Conservation (phyloP, 2,113 vertebrate species). For the Solea senegalensis region DNA sequence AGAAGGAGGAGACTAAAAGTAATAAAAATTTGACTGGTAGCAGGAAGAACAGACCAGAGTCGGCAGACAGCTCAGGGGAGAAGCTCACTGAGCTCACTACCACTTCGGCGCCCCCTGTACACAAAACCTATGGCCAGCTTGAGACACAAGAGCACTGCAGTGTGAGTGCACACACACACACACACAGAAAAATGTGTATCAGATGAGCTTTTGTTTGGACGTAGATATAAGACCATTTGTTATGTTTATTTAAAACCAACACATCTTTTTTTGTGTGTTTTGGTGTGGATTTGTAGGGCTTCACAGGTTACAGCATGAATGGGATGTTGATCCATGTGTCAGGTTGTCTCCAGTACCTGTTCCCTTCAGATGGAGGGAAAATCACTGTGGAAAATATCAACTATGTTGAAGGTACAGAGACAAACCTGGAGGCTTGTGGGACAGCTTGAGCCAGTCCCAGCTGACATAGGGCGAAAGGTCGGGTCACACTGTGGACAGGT, state of each 20-base stretch:
- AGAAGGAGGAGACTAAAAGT: constrained; percentile 29
- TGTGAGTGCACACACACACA: constrained; percentile 29
- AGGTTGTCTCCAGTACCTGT: constrained; percentile 82
- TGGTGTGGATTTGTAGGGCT: constrained; percentile 66
- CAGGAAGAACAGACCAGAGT: constrained; percentile 29
- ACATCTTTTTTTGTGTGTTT: background rate
- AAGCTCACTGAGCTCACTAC: background rate
- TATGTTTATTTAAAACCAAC: background rate
- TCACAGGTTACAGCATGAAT: constrained; percentile 88
- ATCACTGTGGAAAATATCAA: constrained; percentile 87
- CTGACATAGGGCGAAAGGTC: no score
- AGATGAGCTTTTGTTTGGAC: background rate
- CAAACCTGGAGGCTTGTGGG: background rate
- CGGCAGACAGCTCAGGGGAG: background rate
- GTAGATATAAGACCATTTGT: background rate
- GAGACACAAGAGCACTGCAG: background rate
- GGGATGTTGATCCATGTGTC: constrained; percentile 84
- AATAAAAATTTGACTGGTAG: background rate
- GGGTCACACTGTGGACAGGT: no score
- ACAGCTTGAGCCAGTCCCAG: no score
- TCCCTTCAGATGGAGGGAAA: constrained; percentile 89
- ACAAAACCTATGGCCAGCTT: background rate
- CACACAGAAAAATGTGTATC: background rate
- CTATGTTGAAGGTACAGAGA: constrained; percentile 85
- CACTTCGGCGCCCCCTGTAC: constrained; percentile 3